These are phyloP conservation scores for Quiscalus mexicanus DNA, from an alignment of 2,113 vertebrate species.

Conservation along the genomic window DNA sequence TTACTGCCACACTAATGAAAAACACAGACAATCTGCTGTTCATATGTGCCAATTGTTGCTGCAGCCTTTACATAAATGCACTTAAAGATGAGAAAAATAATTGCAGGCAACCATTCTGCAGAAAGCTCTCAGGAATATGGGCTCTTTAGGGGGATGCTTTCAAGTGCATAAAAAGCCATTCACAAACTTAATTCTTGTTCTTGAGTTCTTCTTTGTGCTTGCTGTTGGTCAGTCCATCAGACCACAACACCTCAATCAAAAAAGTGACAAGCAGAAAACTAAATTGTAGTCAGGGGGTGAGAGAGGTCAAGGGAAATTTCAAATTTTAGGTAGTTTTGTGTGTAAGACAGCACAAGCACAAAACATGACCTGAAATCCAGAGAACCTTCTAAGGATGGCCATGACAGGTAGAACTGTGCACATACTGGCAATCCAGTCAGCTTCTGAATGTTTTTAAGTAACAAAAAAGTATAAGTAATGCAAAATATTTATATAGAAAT, in stretches of 20 bases:
- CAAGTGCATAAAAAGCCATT: background rate
- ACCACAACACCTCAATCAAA: background rate
- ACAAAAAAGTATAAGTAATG: background rate
- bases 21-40: slow-evolving; percentile 65
- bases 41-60: slow-evolving; percentile 66
- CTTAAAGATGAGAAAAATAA: slow-evolving; percentile 40
- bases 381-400: background rate
- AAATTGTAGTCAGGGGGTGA: background rate
- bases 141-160: background rate
- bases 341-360: background rate
- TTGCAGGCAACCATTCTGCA: slow-evolving; percentile 6
- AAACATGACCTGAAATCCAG: background rate
- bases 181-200: background rate
- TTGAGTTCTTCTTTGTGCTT: background rate
- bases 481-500: background rate
- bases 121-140: background rate
- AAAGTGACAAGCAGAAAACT: background rate
- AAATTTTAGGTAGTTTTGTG: background rate
- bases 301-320: background rate
- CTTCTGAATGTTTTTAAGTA: background rate
- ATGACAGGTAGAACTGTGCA: too few relatives aligned
- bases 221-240: background rate
- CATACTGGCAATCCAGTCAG: background rate
- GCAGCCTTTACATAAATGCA: background rate
- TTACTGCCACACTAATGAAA: slow-evolving; percentile 67